Conservation (phyloP, 2,888 invertebrate species). For the Serripes groenlandicus region DNA sequence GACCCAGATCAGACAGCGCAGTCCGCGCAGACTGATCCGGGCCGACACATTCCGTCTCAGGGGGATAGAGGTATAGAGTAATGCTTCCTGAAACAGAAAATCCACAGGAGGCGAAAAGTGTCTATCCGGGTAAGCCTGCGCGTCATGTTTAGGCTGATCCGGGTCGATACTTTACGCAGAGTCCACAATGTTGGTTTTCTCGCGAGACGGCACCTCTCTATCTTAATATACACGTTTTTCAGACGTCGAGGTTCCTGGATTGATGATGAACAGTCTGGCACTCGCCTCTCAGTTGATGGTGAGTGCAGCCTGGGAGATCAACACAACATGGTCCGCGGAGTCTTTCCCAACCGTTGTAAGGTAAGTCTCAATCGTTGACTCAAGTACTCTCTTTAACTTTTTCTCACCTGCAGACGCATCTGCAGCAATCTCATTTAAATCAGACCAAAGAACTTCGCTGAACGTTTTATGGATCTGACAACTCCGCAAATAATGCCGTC, state of each 20-base stretch:
- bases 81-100: background rate
- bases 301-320: constrained; percentile 64
- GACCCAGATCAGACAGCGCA: too few species aligned
- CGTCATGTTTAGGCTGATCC: background rate
- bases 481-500: too few species aligned
- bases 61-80: too few species aligned
- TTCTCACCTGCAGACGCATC: too few species aligned
- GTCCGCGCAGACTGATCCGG: too few species aligned
- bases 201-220: too few species aligned
- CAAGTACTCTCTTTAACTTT: too few species aligned
- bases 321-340: constrained; percentile 62
- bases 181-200: background rate
- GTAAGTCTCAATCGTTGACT: constrained; percentile 43
- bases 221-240: background rate
- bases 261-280: constrained; percentile 58
- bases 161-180: background rate
- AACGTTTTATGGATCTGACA: too few species aligned
- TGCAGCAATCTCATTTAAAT: too few species aligned
- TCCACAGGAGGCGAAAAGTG: background rate
- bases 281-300: constrained; percentile 62
- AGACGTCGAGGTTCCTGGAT: background rate
- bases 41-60: too few species aligned
- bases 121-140: background rate
- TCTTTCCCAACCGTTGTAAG: constrained; percentile 70
- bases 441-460: too few species aligned